Evolutionary conservation across 2,888 invertebrate genomes (phyloP).

Genomic region (Spilosoma lubricipeda): DNA sequence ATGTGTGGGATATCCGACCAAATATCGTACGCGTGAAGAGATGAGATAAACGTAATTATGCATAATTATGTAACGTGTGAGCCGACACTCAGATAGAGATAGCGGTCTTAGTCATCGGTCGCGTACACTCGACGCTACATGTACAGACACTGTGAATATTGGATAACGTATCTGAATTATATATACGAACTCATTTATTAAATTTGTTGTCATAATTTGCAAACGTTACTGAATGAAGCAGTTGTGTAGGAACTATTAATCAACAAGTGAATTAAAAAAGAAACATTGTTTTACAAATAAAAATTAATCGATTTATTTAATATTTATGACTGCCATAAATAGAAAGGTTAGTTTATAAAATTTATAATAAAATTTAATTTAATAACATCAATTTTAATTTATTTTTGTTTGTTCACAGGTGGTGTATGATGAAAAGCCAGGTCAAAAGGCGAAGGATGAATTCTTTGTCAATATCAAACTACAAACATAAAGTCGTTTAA

Average conservation of each 20-base stretch:
- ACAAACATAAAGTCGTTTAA: conserved; percentile 76
- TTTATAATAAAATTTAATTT: background rate
- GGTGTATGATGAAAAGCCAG: conserved; percentile 78
- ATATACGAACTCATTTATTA: background rate
- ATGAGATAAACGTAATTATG: conserved; percentile 69
- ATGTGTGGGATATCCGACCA: conserved; percentile 44
- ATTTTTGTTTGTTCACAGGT: conserved; percentile 72
- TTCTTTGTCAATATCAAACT: conserved; percentile 76
- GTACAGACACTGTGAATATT: conserved; percentile 6
- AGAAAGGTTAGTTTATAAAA: conserved; percentile 9
- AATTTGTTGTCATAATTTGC: background rate
- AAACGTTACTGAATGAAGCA: background rate
- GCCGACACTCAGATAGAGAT: conserved; percentile 67
- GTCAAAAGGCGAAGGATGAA: conserved; percentile 68
- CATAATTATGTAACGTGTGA: conserved; percentile 74
- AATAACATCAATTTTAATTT: background rate
- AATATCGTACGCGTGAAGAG: conserved; percentile 33
- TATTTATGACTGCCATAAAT: background rate
- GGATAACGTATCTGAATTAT: background rate
- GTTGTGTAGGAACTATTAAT: background rate
- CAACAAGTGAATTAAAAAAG: background rate
- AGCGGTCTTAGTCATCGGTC: conserved; percentile 66
- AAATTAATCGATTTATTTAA: background rate
- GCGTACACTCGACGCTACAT: conserved; percentile 51
- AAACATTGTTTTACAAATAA: background rate